Percentiles rank a stretch among this genome's conserved stretches.
Conservation (phyloP, 2,888 invertebrate genomes). For the Arge pagana region DNA sequence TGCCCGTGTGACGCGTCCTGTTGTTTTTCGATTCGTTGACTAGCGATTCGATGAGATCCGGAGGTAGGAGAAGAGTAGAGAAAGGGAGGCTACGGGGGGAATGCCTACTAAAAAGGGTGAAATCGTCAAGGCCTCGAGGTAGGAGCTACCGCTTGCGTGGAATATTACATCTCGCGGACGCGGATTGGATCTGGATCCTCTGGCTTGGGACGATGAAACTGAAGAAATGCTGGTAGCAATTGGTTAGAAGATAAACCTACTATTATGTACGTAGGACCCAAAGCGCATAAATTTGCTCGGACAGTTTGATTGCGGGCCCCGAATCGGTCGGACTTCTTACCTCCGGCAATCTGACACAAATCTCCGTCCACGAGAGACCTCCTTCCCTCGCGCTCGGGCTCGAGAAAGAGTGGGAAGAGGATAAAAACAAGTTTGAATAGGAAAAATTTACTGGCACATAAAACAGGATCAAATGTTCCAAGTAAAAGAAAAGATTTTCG, state of each 20-base stretch:
- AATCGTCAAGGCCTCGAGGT: slow-evolving; percentile 17
- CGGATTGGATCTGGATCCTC: too few relatives aligned
- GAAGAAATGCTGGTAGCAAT: slow-evolving; percentile 22
- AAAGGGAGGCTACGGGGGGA: background rate
- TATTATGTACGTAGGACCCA: slow-evolving; percentile 23
- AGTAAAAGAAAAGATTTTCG: too few relatives aligned
- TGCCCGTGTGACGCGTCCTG: too few relatives aligned
- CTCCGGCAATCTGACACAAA: slow-evolving; percentile 20
- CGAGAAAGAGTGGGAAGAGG: too few relatives aligned
- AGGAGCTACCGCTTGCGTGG: slow-evolving; percentile 17
- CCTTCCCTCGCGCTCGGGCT: background rate
- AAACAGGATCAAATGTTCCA: too few relatives aligned
- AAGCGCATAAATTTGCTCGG: slow-evolving; percentile 26
- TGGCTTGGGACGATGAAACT: slow-evolving; percentile 14
- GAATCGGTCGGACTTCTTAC: slow-evolving; percentile 5
- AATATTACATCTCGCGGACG: slow-evolving; percentile 20
- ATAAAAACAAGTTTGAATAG: slow-evolving; percentile 7
- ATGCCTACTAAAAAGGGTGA: too few relatives aligned
- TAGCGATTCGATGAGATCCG: background rate
- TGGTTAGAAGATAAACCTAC: slow-evolving; percentile 24
- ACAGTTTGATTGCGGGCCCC: slow-evolving; percentile 26
- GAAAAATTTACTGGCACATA: slow-evolving; percentile 16
- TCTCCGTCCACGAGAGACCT: slow-evolving; percentile 13
- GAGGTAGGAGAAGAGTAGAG: background rate
- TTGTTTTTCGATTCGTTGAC: too few relatives aligned